A percentile compares a stretch with the other conserved stretches of the same genome.
Conservation (phyloP, 23 tunicate genomes). For the Trididemnum clinides region DNA sequence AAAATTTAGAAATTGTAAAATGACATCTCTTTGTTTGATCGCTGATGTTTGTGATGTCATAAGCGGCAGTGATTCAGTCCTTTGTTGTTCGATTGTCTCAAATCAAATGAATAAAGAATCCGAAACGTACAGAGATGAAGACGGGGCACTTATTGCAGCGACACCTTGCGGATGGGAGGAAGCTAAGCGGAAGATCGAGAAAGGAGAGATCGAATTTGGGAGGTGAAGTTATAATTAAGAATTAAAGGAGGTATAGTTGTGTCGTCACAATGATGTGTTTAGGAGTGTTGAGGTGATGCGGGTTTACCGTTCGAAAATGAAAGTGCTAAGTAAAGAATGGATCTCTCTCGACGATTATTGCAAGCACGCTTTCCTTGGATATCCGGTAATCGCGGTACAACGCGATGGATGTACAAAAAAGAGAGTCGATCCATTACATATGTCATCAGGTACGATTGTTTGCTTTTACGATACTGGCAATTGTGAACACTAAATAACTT, state of each 20-base stretch:
- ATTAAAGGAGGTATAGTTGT: neutral
- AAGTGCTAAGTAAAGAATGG: conserved; percentile 37
- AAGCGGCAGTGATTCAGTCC: too few species aligned
- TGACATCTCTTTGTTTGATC: too few species aligned
- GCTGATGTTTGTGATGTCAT: too few species aligned
- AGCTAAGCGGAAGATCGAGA: neutral
- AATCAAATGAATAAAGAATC: too few species aligned
- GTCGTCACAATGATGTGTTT: neutral
- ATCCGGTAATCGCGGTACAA: neutral
- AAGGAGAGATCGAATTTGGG: conserved; percentile 2
- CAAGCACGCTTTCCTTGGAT: conserved; percentile 35
- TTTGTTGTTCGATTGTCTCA: too few species aligned
- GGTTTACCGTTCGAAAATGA: conserved; percentile 2
- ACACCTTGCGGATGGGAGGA: conserved; percentile 32
- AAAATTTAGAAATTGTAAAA: too few species aligned
- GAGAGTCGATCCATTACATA: neutral
- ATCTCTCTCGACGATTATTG: conserved; percentile 43
- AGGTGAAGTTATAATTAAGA: conserved; percentile 1
- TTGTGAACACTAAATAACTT: neutral
- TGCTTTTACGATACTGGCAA: too few species aligned
- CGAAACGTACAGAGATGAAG: conserved; percentile 12
- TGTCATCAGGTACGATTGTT: neutral
- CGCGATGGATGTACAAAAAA: neutral
- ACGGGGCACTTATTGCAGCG: neutral
- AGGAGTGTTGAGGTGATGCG: conserved; percentile 2